A percentile compares a stretch with the other conserved stretches of the same genome.
Evolutionary conservation across 2,113 vertebrate genomes (phyloP).

Genomic region (Forbesichthys agassizii): DNA sequence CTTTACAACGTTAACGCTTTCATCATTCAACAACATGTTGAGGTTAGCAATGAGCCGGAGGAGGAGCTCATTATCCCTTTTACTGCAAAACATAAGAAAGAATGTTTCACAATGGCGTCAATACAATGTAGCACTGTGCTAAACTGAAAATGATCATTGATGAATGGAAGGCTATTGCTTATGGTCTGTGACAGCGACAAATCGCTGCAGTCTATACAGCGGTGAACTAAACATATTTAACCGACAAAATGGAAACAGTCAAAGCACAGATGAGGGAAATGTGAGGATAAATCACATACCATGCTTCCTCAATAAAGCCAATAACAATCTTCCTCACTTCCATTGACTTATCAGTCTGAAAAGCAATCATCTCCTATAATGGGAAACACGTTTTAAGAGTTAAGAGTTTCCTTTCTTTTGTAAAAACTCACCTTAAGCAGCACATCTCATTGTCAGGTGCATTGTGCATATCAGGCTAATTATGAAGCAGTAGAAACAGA

Average conservation of each 20-base stretch:
- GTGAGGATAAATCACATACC: conserved; percentile 71
- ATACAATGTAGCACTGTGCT: too few species aligned
- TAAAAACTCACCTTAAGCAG: too few species aligned
- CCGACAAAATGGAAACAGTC: not conserved
- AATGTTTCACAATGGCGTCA: not conserved
- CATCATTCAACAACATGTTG: conserved; percentile 91
- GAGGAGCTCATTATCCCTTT: conserved; percentile 90
- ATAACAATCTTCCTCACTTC: conserved; percentile 94
- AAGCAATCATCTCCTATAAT: conserved; percentile 88
- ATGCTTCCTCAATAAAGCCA: conserved; percentile 93
- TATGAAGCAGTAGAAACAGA: not conserved
- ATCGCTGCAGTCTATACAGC: not conserved
- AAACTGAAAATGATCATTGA: too few species aligned
- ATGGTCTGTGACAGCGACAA: too few species aligned
- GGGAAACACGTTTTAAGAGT: not conserved
- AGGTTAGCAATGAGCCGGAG: conserved; percentile 89
- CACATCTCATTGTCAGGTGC: not conserved
- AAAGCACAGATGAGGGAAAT: not conserved
- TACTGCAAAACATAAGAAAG: conserved; percentile 70
- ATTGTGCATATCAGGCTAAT: not conserved
- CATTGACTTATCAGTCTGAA: conserved; percentile 90
- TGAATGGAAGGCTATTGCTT: too few species aligned
- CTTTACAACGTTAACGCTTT: conserved; percentile 95
- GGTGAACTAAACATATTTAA: not conserved
- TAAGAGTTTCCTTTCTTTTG: not conserved